Evolutionary conservation across 2,113 vertebrate species (phyloP).

Genomic region (Carassius auratus): DNA sequence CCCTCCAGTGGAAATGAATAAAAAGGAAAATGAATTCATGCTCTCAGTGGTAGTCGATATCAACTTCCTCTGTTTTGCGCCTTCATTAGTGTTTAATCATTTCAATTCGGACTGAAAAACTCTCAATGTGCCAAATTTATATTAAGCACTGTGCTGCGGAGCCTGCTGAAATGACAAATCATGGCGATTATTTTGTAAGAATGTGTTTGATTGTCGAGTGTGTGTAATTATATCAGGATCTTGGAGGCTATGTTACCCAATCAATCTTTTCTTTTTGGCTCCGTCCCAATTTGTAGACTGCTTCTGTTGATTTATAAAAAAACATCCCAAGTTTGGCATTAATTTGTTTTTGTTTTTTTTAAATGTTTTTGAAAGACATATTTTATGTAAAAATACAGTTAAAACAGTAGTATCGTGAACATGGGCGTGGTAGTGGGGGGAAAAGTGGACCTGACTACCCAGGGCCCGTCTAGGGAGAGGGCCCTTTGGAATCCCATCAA

Average conservation of each 20-base stretch:
- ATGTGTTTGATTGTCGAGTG: constrained; percentile 31
- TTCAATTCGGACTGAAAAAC: neutral
- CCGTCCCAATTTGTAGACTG: neutral
- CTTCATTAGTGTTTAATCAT: constrained; percentile 47
- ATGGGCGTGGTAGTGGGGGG: too few relatives aligned
- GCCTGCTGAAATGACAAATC: constrained; percentile 13
- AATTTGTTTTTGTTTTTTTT: neutral
- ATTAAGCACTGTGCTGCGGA: neutral
- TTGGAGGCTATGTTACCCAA: neutral
- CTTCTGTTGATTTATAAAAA: neutral
- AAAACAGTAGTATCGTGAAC: neutral
- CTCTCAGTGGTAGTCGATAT: constrained; percentile 52
- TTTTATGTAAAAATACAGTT: neutral
- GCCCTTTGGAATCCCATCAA: too few relatives aligned
- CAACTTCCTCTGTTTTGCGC: constrained; percentile 56
- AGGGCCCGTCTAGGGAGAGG: too few relatives aligned
- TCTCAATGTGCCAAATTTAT: constrained; percentile 15
- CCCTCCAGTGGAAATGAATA: constrained; percentile 55
- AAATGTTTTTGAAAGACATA: neutral
- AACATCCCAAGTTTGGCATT: neutral
- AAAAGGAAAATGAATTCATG: constrained; percentile 62
- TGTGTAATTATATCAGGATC: constrained; percentile 34
- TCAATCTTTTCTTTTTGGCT: neutral
- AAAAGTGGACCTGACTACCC: too few relatives aligned
- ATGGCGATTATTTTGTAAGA: constrained; percentile 19